A percentile compares a stretch with the other conserved stretches of the same genome.
Evolutionary conservation across 2,797 vertebrate genomes (phyloP).

Genomic region (Sebastes alutus): DNA sequence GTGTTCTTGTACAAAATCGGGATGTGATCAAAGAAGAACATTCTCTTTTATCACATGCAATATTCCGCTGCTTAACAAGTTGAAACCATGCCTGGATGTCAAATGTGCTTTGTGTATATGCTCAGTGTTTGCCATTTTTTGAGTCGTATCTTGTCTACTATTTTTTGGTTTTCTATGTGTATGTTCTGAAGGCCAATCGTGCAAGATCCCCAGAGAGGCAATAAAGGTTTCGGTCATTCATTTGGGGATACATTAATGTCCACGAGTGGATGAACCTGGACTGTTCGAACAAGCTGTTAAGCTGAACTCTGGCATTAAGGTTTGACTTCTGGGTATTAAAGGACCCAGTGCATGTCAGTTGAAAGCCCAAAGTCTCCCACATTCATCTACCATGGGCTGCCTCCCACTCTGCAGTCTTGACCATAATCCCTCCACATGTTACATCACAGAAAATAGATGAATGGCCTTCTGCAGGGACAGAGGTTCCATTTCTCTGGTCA

Average conservation of each 20-base stretch:
- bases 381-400: background rate
- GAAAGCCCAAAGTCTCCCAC: background rate
- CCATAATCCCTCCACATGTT: background rate
- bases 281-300: background rate
- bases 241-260: background rate
- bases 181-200: background rate
- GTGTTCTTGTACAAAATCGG: background rate
- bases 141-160: background rate
- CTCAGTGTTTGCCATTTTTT: background rate
- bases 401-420: background rate
- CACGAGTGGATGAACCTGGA: background rate
- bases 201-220: background rate
- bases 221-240: background rate
- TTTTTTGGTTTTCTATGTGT: background rate
- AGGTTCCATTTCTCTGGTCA: conserved; percentile 10
- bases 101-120: background rate
- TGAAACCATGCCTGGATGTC: background rate
- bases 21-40: background rate
- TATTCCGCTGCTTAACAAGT: background rate
- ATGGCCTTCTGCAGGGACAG: background rate
- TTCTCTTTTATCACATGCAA: background rate
- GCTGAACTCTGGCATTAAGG: background rate
- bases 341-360: background rate
- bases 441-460: background rate
- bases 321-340: background rate